phyloP scores from a whole-genome alignment of 2,797 vertebrate genomes.

The Amniataba percoides region DNA sequence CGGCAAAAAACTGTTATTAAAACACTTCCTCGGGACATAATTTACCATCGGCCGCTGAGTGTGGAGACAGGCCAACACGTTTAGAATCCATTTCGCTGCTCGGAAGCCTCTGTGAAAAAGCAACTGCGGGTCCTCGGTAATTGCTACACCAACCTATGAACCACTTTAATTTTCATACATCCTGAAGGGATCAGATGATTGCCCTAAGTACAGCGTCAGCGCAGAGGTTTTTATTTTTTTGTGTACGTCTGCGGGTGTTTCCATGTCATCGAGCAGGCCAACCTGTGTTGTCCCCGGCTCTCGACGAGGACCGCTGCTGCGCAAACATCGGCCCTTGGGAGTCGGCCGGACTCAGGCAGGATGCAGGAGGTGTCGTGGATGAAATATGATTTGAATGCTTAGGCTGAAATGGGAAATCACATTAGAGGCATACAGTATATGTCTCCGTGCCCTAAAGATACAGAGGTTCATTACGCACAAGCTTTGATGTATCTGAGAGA shows the following conservation, averaged over 20 bases:
- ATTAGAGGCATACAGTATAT: conserved; percentile 59
- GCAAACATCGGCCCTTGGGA: conserved; percentile 66
- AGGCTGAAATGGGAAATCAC: conserved; percentile 75
- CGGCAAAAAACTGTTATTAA: conserved; percentile 76
- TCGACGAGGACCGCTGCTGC: conserved; percentile 45
- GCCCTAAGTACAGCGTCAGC: conserved; percentile 34
- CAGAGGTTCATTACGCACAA: conserved; percentile 73
- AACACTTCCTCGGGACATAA: conserved; percentile 76
- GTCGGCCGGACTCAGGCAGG: conserved; percentile 38
- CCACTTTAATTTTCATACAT: conserved; percentile 75
- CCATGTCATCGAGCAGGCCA: conserved; percentile 20
- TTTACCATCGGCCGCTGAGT: conserved; percentile 66
- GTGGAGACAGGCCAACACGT: conserved; percentile 63
- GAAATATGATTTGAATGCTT: conserved; percentile 81
- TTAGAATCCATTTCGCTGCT: conserved; percentile 65
- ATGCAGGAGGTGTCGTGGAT: conserved; percentile 71
- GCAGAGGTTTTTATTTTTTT: neutral
- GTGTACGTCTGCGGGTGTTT: conserved; percentile 9
- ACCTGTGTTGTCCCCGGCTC: conserved; percentile 46
- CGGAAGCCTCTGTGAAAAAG: conserved; percentile 24
- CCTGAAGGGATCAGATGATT: conserved; percentile 65
- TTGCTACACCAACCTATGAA: conserved; percentile 76
- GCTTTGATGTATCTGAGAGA: conserved; percentile 78
- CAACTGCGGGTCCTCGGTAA: conserved; percentile 53
- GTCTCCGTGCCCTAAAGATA: conserved; percentile 76